Conservation (phyloP, 1,140 invertebrate species). For the Zaprionus ghesquierei region DNA sequence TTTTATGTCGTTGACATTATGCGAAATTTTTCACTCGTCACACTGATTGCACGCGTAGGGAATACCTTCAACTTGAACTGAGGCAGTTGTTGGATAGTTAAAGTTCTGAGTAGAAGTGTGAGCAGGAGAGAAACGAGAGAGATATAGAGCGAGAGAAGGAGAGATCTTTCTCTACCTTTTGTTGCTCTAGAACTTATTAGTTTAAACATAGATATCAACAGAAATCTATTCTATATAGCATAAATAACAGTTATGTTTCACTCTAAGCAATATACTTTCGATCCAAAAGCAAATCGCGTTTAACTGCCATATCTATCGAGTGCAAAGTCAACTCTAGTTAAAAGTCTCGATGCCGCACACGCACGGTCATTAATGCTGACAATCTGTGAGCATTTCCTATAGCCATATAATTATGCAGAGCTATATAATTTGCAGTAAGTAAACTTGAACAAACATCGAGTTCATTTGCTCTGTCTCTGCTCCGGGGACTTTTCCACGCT, state of each 20-base stretch:
- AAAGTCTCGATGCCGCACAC: neutral
- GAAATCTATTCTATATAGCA: too few relatives aligned
- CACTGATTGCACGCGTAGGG: slow-evolving; percentile 35
- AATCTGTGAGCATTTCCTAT: neutral
- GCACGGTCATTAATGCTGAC: neutral
- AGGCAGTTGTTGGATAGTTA: neutral
- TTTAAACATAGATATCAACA: too few relatives aligned
- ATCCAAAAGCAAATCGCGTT: too few relatives aligned
- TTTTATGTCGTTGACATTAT: slow-evolving; percentile 69
- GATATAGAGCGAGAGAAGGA: too few relatives aligned
- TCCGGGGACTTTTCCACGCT: neutral
- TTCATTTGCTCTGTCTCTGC: neutral
- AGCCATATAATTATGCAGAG: neutral
- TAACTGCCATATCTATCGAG: neutral
- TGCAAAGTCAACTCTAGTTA: neutral
- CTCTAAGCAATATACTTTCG: too few relatives aligned
- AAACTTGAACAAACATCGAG: neutral
- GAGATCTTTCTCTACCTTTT: too few relatives aligned
- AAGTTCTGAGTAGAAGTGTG: neutral
- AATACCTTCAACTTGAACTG: neutral
- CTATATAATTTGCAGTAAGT: neutral
- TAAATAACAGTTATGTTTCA: too few relatives aligned
- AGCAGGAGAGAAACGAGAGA: too few relatives aligned
- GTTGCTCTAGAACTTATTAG: too few relatives aligned
- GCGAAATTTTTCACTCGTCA: slow-evolving; percentile 51